phyloP scores from a whole-genome alignment of 2,797 vertebrate species.

The Taeniopygia guttata region DNA sequence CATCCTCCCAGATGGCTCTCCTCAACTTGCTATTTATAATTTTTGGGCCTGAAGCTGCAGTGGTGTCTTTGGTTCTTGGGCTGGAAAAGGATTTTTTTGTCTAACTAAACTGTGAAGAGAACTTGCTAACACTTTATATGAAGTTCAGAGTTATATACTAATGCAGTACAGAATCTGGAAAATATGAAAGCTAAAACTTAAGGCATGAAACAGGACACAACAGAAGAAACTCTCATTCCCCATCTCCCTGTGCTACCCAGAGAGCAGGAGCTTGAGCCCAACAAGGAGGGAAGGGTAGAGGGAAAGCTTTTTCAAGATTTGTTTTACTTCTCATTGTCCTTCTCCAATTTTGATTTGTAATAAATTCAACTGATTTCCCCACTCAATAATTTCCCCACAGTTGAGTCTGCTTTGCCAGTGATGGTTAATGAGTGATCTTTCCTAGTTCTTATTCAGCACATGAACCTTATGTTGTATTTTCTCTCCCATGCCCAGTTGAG shows the following conservation, averaged over 20 bases:
- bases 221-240: not conserved
- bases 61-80: not conserved
- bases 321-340: not conserved
- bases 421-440: not conserved
- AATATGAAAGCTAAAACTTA: not conserved
- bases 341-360: not conserved
- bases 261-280: not conserved
- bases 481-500: not conserved
- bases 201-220: not conserved
- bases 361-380: not conserved
- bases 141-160: not conserved
- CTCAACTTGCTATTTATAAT: not conserved
- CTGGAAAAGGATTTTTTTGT: not conserved
- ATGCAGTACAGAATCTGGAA: not conserved
- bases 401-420: not conserved
- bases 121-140: not conserved
- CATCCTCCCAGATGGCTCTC: not conserved
- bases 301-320: not conserved
- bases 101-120: not conserved
- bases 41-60: not conserved
- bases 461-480: not conserved
- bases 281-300: not conserved
- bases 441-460: not conserved
- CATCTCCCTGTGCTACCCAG: not conserved
- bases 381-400: accelerated